Percentiles rank a stretch among this genome's conserved stretches.
Conservation (phyloP, 2,113 vertebrate genomes). For the Onychostruthus taczanowskii region DNA sequence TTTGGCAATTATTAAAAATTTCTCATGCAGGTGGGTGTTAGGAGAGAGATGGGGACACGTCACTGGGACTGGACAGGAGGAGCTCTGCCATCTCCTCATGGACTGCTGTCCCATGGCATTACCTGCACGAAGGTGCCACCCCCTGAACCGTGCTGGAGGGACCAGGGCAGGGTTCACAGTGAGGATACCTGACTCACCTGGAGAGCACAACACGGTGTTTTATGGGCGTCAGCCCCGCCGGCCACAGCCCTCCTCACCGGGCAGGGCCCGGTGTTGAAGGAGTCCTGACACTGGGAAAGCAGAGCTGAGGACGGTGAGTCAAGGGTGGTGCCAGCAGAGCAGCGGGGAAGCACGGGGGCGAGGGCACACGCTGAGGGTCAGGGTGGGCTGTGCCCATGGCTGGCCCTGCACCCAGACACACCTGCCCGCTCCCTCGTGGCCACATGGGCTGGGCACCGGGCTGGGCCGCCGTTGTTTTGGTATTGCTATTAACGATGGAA, state of each 20-base stretch:
- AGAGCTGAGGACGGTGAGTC: rapidly evolving
- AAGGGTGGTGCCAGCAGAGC: not conserved
- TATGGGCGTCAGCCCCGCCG: not conserved
- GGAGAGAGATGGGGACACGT: not conserved
- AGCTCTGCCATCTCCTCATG: not conserved
- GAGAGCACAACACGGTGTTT: not conserved
- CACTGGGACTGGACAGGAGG: too few relatives aligned
- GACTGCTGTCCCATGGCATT: not conserved
- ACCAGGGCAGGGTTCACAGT: not conserved
- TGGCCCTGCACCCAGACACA: not conserved
- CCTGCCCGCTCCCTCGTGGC: not conserved
- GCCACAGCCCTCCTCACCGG: rapidly evolving
- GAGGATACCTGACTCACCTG: not conserved
- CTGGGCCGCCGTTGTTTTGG: not conserved
- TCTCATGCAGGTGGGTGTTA: not conserved
- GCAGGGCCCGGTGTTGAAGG: not conserved
- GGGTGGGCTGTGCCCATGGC: not conserved
- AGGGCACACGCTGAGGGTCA: rapidly evolving
- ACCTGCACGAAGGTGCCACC: not conserved
- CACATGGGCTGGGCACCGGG: rapidly evolving
- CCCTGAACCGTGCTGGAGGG: not conserved
- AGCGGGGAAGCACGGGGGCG: not conserved
- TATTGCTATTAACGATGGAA: not conserved
- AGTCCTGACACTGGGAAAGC: not conserved
- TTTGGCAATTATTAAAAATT: not conserved